Base-by-base conservation (phyloP, 64 coral and sea anemone species). In the Dendrophyllia cribrosa region DNA sequence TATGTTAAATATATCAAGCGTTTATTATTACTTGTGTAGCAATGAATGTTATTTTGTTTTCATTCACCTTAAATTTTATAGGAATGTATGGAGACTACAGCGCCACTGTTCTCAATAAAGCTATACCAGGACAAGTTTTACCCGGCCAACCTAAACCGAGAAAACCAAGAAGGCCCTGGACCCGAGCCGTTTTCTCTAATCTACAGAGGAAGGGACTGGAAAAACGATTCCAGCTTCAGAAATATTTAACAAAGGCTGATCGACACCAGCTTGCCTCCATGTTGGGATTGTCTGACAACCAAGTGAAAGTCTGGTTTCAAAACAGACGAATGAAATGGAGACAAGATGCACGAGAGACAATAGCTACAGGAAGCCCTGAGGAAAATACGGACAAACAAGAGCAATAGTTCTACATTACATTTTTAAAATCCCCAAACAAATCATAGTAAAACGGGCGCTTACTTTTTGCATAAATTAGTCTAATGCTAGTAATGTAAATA, bases 291-390 rank as follows among this genome's bases (percentile, higher is more conserved):
- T 82, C 76, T 67, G 91, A 93, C 47, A 93, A 93, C 75, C 91
- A 93, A 58, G 91, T 93, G 1, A 93, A 93, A 87, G 91, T 93
- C 4, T 93, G 91, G 91, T 93, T 93, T 87, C 91, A 93, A 78
- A 93, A 93, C 60, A 75, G 91, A 49, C 22, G 91, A 59, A 93
- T 93, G 91, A 93, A 93, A 93, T 93, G 91, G 91, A 51, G 91
- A 34, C 91, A 93, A 68, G 91, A 93, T 26, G 91, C 91, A 3
- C 64, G 91, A 77, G 91, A 93, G 75, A 86, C 70, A 51, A 75
- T 93, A 77, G 50, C 91, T 9, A 67, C 80, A n/a, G 80, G 80
- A 6, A 84, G 80, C 45, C 62, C 80, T 22, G 80, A 17, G 22
- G 80, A 84, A 51, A 19, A 44, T n/a, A 50, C 80, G 1, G 80